Conservation (phyloP, 2,888 invertebrate species). For the Ellobium chinense region DNA sequence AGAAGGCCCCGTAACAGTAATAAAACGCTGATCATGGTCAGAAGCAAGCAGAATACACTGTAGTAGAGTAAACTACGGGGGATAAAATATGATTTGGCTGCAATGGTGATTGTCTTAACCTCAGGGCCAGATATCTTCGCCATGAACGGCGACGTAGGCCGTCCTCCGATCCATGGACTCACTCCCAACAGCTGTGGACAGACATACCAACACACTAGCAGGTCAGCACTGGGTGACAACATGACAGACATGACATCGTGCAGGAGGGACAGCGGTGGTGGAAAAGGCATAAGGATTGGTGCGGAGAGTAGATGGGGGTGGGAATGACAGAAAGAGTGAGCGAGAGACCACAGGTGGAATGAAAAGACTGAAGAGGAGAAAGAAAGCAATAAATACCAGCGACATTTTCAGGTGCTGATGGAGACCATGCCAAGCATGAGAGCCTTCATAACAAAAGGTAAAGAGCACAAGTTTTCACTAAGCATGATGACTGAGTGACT, state of each 20-base stretch:
- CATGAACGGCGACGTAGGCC: background rate
- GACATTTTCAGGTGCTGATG: no score
- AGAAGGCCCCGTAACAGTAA: no score
- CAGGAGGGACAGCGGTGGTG: background rate
- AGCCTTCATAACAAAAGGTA: no score
- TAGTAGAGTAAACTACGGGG: no score
- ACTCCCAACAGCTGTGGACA: constrained; percentile 11
- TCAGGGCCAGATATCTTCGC: background rate
- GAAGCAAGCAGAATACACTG: no score
- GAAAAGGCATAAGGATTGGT: background rate
- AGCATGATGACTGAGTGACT: no score
- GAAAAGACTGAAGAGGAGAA: no score
- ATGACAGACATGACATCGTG: background rate
- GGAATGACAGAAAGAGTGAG: background rate
- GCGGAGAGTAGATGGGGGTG: background rate
- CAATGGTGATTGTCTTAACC: background rate
- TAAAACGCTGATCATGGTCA: no score
- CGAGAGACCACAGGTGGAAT: background rate
- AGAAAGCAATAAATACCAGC: no score
- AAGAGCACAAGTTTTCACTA: no score
- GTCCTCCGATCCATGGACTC: background rate
- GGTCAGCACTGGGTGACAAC: background rate
- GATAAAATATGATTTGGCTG: background rate
- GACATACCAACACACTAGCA: constrained; percentile 1
- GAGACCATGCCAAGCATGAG: no score